Evolutionary conservation across 2,888 invertebrate species (phyloP), one percentile per base, ranked within the genome.

Genomic region (Caenorhabditis afra): DNA sequence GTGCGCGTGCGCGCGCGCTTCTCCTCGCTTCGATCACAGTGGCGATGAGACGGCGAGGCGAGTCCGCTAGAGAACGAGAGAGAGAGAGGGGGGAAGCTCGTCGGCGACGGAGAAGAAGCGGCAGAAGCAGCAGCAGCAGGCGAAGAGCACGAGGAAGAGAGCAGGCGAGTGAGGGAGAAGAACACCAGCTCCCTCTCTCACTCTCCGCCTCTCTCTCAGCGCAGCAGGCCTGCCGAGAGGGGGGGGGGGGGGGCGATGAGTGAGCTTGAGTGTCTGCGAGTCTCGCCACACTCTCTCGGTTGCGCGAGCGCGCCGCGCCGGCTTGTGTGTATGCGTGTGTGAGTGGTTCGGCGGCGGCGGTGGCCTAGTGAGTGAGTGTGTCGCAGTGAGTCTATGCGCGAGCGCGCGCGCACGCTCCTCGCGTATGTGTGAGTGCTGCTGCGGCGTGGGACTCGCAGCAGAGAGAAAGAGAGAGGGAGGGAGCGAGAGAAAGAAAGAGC

Each of bases 261-360:
- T 58, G 62, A 53, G 59, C 59, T 41, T 75, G 62, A 53, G 59
- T 75, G 75, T 66, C 35, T 45, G 22, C 57, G 57, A 20, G 5
- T 41, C 45, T 20, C 66, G 14, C 37, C 55, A 18, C 18, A 39
- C 41, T 44, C 49, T 57, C 23, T 45, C 53, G 58, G 39, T 18
- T 16, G 29, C 29, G 29, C 7, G 29, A 3, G 29, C 7, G 29
- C 29, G 29, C 29, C 29, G 29, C 29, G 49, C 50, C 58, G 61
- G 47, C 49, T 41, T 41, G 41, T 41, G n/a, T 47, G 49, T 22
- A n/a, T 58, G 39, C 39, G 29, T 49, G 61, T 61, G 45, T 49
- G 49, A 35, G 41, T 22, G 22, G 7, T 8, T 11, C 14, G 58
- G 11, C 57, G 16, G 5, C 37, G 45, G 12, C 16, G 23, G 20